Conservation (phyloP, 1,140 invertebrate genomes). For the Geopemphigus sp. region DNA sequence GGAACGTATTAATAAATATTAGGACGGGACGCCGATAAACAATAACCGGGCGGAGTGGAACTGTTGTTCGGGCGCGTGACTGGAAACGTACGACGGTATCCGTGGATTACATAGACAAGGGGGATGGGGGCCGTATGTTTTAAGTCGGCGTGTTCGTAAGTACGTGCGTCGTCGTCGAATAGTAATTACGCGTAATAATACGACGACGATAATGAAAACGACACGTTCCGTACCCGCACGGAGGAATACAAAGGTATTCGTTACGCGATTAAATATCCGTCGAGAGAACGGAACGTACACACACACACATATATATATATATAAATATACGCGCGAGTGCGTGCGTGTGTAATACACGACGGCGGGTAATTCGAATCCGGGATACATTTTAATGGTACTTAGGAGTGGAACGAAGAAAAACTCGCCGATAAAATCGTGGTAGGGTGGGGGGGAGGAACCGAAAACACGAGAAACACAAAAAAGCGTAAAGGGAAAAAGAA, state of each 20-base stretch:
- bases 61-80: too few species aligned
- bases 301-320: neutral
- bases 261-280: too few species aligned
- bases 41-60: too few species aligned
- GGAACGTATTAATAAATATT: too few species aligned
- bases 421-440: neutral
- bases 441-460: neutral
- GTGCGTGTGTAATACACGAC: too few species aligned
- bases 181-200: neutral
- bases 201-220: neutral
- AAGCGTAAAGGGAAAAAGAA: neutral
- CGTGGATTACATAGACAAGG: too few species aligned
- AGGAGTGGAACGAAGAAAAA: neutral
- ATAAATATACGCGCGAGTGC: too few species aligned
- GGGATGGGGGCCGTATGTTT: too few species aligned
- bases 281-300: neutral
- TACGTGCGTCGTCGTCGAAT: neutral
- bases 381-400: conserved; percentile 39
- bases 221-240: too few species aligned
- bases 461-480: neutral
- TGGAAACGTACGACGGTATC: too few species aligned
- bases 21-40: too few species aligned
- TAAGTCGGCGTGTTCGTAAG: neutral
- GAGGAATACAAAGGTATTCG: too few species aligned
- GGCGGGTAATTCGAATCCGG: conserved; percentile 9